Evolutionary conservation across 2,888 invertebrate species (phyloP), one percentile per base, ranked within the genome.

Genomic region (Cabera pusaria): DNA sequence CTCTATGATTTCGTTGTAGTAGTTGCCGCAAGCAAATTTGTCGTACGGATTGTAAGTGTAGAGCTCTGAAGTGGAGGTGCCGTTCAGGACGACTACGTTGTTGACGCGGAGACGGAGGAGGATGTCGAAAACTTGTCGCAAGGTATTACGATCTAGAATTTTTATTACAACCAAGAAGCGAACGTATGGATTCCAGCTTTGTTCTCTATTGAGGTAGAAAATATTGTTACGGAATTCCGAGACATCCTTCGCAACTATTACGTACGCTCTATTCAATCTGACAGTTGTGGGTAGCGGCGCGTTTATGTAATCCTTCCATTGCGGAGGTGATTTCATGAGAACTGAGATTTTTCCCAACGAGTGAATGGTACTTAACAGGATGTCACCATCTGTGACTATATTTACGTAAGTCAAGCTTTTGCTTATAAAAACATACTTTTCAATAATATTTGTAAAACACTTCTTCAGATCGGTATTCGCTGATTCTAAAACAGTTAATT

Each of bases 41-140:
- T 72, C 67, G 23, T 64, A 81, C 0, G 81, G 73, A 44, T 82
- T 72, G 43, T 78, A 82, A 0, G 73, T 63, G 37, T 68, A 79
- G 6, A 81, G 21, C 1, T 71, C 45, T 3, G 56, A 52, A n/a
- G n/a, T n/a, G 1, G 67, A 52, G 0, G 54, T 64, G 5, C 65
- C 65, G 24, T 70, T 66, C 1, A 73, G 23, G 2, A 80, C 41
- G 1, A 77, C 10, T 0, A 65, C 72, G 17, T 74, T 55, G 6
- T 39, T 36, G 0, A 77, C 56, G 24, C 63, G 72, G 5, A 49
- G 10, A 2, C 33, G 32, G 3, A 80, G 41, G 3, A 81, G 42
- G 10, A 47, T 39, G 24, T 74, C 50, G 33, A 83, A 80, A 1
- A 81, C 52, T 6, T 37, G 11, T 3, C 29, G 33, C 1, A 76